Conservation (phyloP, 1,140 invertebrate species). For the Acromyrmex charruanus region DNA sequence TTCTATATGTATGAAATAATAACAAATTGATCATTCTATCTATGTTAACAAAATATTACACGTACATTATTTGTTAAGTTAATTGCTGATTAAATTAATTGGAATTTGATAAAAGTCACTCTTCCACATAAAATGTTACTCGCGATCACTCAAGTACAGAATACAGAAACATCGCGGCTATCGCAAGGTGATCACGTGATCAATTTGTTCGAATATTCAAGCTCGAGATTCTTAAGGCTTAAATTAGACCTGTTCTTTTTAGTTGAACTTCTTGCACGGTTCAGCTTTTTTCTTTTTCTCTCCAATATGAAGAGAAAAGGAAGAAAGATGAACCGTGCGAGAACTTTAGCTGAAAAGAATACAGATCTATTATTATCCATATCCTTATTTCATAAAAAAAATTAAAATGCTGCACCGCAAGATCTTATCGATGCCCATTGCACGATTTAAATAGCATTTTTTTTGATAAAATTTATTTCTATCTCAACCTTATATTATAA, state of each 20-base stretch:
- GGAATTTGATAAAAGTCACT: neutral
- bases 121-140: neutral
- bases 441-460: neutral
- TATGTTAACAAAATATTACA: neutral
- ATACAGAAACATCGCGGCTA: constrained; percentile 26
- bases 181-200: neutral
- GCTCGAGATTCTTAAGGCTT: constrained; percentile 8
- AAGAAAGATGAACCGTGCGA: too few relatives aligned
- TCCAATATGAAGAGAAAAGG: too few relatives aligned
- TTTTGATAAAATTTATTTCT: neutral
- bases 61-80: neutral
- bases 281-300: too few relatives aligned
- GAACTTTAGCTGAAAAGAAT: too few relatives aligned
- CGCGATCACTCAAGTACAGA: neutral
- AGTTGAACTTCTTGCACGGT: too few relatives aligned
- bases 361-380: neutral
- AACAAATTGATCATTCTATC: neutral
- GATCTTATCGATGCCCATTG: neutral
- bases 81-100: neutral
- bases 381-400: neutral
- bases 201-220: neutral
- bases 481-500: neutral
- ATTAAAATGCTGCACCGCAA: neutral
- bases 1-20: neutral
- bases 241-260: neutral